A percentile compares a stretch with the other conserved stretches of the same genome.
Conservation (phyloP, 2,113 vertebrate species). For the Dipodomys spectabilis region DNA sequence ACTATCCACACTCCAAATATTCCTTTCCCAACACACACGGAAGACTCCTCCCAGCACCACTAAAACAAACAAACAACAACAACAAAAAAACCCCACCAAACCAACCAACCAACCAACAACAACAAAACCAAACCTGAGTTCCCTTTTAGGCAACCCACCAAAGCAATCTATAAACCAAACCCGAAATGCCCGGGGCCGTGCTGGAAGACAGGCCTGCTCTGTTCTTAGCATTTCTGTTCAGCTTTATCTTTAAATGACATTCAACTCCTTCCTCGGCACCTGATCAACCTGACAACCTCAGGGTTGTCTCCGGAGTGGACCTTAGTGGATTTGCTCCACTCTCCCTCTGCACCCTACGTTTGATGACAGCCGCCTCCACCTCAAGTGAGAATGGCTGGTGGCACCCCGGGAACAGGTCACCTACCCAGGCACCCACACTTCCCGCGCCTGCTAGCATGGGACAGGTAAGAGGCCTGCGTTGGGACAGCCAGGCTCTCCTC, state of each 20-base stretch:
- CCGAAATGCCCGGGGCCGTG: not conserved
- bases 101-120: not conserved
- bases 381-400: not conserved
- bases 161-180: not conserved
- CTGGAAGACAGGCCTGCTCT: not conserved
- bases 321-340: slow-evolving; percentile 4
- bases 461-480: not conserved
- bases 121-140: not conserved
- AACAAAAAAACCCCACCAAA: too few relatives aligned
- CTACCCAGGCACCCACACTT: not conserved
- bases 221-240: not conserved
- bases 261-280: not conserved
- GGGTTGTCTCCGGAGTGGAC: not conserved
- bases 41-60: not conserved
- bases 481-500: not conserved
- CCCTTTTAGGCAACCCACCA: not conserved
- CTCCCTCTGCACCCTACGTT: not conserved
- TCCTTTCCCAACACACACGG: not conserved
- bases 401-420: not conserved
- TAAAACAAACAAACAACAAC: not conserved
- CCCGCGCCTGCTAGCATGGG: accelerated
- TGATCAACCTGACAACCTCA: too few relatives aligned
- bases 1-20: not conserved
- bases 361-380: not conserved
- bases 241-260: not conserved